These are phyloP conservation scores for Suricata suricatta DNA, from an alignment of 2,113 vertebrate species.

Conservation along the genomic window DNA sequence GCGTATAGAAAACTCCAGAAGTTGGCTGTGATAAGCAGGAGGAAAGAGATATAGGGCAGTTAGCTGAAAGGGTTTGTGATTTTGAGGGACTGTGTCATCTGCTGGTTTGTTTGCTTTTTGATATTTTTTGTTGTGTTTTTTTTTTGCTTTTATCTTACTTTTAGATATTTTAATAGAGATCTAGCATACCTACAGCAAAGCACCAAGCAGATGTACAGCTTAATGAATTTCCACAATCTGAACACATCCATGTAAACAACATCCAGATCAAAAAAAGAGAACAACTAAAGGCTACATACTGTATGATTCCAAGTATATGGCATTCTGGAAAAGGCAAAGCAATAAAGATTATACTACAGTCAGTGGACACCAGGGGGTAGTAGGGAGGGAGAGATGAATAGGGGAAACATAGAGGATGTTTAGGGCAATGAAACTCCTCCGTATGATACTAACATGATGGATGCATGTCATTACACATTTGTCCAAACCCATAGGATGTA, in stretches of 20 bases:
- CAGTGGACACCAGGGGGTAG: not conserved
- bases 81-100: constrained; percentile 22
- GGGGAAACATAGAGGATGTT: not conserved
- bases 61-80: constrained; percentile 4
- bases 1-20: constrained; percentile 7
- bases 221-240: constrained; percentile 18
- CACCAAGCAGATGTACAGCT: constrained; percentile 21
- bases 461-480: not conserved
- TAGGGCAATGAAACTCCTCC: not conserved
- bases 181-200: not conserved
- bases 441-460: not conserved
- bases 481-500: not conserved
- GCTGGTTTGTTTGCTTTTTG: not conserved
- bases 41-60: not conserved
- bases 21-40: constrained; percentile 29
- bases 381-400: not conserved
- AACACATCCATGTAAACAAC: not conserved
- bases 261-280: not conserved
- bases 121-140: not conserved
- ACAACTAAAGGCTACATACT: not conserved
- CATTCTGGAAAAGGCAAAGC: not conserved
- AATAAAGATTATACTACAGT: not conserved
- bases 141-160: not conserved
- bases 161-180: constrained; percentile 52
- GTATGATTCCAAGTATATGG: not conserved